These are phyloP conservation scores for Eutrigla gurnardus DNA, from an alignment of 2,797 vertebrate genomes.

Conservation along the genomic window DNA sequence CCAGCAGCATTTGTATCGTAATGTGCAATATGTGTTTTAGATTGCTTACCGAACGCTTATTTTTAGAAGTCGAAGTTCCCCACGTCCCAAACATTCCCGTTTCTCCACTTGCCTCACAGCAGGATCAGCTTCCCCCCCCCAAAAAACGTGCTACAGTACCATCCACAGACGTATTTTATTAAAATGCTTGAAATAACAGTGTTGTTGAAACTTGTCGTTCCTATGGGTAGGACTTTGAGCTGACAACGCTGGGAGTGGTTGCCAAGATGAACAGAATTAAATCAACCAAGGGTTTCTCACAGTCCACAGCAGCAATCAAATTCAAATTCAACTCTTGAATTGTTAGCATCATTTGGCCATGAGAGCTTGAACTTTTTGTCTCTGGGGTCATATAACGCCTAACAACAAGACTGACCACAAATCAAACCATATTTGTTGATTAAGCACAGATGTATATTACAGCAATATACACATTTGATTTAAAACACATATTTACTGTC, in stretches of 20 bases:
- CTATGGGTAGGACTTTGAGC: slow-evolving; percentile 15
- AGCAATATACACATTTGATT: background rate
- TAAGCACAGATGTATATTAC: background rate
- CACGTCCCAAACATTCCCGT: slow-evolving; percentile 9
- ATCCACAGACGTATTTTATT: slow-evolving; percentile 20
- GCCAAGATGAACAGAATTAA: slow-evolving; percentile 50
- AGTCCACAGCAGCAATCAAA: slow-evolving; percentile 24
- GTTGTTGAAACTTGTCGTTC: slow-evolving; percentile 15
- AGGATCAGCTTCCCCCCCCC: slow-evolving; percentile 2
- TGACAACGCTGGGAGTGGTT: slow-evolving; percentile 30
- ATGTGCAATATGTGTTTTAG: slow-evolving; percentile 4
- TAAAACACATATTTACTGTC: background rate
- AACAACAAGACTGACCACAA: background rate
- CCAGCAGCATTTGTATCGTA: background rate
- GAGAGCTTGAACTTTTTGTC: slow-evolving; percentile 6
- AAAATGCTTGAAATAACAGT: slow-evolving; percentile 40
- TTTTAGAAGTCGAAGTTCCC: background rate
- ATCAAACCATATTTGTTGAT: slow-evolving; percentile 1
- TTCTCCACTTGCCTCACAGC: slow-evolving; percentile 2
- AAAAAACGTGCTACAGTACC: slow-evolving; percentile 12
- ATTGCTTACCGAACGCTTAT: background rate
- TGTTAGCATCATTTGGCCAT: slow-evolving; percentile 15
- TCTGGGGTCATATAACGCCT: slow-evolving; percentile 1
- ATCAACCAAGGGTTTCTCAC: slow-evolving; percentile 12
- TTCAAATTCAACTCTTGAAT: slow-evolving; percentile 11